Conservation (phyloP, 2,888 invertebrate genomes). For the Drosophila meridiana region DNA sequence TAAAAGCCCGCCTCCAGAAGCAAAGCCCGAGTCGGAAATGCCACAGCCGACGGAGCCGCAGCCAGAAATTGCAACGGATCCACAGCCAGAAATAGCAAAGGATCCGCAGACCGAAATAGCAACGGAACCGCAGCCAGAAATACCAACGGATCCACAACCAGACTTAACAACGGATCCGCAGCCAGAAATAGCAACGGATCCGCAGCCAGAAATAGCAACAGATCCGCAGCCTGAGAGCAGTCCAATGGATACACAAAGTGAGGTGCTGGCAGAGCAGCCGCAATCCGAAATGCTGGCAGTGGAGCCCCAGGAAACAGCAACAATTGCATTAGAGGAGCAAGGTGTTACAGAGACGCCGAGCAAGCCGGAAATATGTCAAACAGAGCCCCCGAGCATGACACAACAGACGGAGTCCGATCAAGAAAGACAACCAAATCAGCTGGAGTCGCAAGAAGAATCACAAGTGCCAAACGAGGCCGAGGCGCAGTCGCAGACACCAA, state of each 20-base stretch:
- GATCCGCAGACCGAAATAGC: not conserved
- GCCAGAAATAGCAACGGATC: not conserved
- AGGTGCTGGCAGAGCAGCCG: not conserved
- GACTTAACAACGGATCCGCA: not conserved
- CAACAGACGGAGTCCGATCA: not conserved
- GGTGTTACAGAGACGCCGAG: not conserved
- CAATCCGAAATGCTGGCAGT: not conserved
- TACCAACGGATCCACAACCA: not conserved
- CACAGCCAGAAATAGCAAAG: not conserved
- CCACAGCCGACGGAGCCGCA: not conserved
- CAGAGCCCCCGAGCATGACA: not conserved
- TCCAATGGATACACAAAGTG: not conserved
- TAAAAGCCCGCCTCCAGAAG: conserved; percentile 5
- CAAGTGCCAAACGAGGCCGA: conserved; percentile 5
- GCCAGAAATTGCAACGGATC: not conserved
- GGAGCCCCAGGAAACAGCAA: not conserved
- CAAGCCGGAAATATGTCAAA: not conserved
- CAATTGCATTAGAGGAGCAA: not conserved
- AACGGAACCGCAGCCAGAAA: not conserved
- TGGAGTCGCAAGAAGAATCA: not conserved
- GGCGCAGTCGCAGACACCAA: not conserved
- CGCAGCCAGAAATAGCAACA: not conserved
- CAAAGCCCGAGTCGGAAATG: not conserved
- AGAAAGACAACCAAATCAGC: not conserved
- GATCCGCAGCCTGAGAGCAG: not conserved